phyloP scores from a whole-genome alignment of 2,797 vertebrate genomes.

The Bradypodion pumilum region DNA sequence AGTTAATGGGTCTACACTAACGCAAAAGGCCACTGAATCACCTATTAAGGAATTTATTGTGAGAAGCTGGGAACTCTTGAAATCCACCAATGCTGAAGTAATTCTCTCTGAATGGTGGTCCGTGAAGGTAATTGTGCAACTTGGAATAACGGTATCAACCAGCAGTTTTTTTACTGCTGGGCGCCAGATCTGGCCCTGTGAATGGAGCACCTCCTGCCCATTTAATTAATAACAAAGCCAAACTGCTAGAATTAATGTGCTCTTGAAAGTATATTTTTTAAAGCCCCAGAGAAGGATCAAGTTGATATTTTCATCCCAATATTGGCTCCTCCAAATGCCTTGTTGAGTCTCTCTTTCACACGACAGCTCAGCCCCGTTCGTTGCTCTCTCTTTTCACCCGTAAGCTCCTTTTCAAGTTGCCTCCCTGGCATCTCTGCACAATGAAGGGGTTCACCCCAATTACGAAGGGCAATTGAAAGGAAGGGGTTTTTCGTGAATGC shows the following conservation, averaged over 20 bases:
- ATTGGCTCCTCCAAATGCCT: conserved; percentile 62
- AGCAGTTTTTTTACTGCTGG: conserved; percentile 56
- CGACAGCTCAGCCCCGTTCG: conserved; percentile 51
- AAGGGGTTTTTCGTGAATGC: conserved; percentile 61
- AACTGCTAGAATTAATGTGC: conserved; percentile 65
- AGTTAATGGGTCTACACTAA: not conserved
- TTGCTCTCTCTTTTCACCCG: conserved; percentile 43
- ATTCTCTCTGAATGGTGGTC: conserved; percentile 66
- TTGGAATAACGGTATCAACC: conserved; percentile 68
- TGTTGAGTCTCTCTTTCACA: conserved; percentile 57
- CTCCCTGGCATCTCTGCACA: conserved; percentile 46
- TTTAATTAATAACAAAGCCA: conserved; percentile 72
- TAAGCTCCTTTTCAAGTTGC: conserved; percentile 63
- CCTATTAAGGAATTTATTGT: conserved; percentile 61
- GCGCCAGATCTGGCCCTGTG: conserved; percentile 47
- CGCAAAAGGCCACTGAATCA: not conserved
- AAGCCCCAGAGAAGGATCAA: conserved; percentile 60
- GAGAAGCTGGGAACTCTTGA: conserved; percentile 62
- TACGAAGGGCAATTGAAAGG: conserved; percentile 63
- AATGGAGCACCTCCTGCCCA: conserved; percentile 66
- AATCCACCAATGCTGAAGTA: conserved; percentile 66
- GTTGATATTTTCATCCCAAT: conserved; percentile 73
- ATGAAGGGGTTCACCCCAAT: conserved; percentile 66
- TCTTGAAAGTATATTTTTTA: conserved; percentile 63
- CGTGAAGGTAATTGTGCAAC: conserved; percentile 60